Percentiles rank a stretch among this genome's conserved stretches.
phyloP scores from a whole-genome alignment of 2,113 vertebrate species.

The Micromys minutus region DNA sequence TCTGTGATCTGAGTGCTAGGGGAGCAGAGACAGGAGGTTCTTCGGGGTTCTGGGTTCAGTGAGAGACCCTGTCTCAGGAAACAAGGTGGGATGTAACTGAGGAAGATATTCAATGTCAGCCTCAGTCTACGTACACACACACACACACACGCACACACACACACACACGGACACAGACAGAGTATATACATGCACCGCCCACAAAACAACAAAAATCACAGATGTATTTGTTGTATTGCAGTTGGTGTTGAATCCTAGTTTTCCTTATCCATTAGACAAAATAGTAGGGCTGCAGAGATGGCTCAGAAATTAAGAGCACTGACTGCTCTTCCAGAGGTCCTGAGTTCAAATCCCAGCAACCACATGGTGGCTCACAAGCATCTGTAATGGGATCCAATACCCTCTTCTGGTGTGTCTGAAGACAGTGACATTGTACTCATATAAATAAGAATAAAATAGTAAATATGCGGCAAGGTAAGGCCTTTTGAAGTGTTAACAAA shows the following conservation, averaged over 20 bases:
- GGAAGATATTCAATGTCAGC: not conserved
- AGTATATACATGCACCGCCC: not conserved
- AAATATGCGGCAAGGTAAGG: not conserved
- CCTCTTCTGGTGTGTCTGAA: too few relatives aligned
- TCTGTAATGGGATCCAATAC: too few relatives aligned
- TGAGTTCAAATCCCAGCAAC: too few relatives aligned
- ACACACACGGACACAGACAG: not conserved
- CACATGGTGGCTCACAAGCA: too few relatives aligned
- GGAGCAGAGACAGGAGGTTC: not conserved
- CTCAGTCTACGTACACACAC: not conserved
- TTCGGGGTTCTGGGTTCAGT: not conserved
- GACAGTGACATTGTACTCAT: too few relatives aligned
- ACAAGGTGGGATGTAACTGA: not conserved
- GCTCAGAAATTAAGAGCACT: too few relatives aligned
- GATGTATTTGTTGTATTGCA: not conserved
- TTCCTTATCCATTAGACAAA: not conserved
- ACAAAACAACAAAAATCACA: not conserved
- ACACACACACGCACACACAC: not conserved
- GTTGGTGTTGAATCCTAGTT: conserved; percentile 2
- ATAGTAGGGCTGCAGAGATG: not conserved
- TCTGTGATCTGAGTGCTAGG: not conserved
- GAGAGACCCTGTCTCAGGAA: not conserved
- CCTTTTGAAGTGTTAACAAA: not conserved
- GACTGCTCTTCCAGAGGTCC: too few relatives aligned
- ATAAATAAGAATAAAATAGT: too few relatives aligned